Base-by-base conservation (phyloP, 2,113 vertebrate genomes). In the Sinocyclocheilus rhinocerous region DNA sequence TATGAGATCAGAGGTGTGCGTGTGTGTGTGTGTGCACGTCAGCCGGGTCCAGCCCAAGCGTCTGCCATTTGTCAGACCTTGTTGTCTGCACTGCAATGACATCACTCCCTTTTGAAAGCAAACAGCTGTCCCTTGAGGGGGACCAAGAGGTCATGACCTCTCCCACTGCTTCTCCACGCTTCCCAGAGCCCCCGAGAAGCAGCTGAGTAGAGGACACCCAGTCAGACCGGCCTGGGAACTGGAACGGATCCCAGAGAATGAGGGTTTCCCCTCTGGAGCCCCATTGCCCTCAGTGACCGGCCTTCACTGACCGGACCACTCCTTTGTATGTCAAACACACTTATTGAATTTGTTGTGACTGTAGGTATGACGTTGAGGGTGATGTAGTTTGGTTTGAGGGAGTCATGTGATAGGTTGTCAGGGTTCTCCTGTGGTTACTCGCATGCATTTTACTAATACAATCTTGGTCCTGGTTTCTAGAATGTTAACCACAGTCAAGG, bases 181-280 rank as follows among this genome's bases (percentile, higher is more conserved):
- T 94, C 93, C 91, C 92, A 94, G 92, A 92, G 84, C 26, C 69
- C 20, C 67, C 24, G 13, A 18, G 39, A 61, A 72, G 20, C 33
- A 65, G 55, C 57, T 13, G 13, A 76, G 84, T 15, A 63, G 29
- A 72, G 81, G 61, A 79, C 76, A 73, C 77, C 48, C 48, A 36
- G 50, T 73, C 65, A 86, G 87, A 81, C 87, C 15, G 36, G 92
- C 89, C 92, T 95, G 94, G 93, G 94, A 95, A 95, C 91, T 93
- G 91, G 93, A 92, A 87, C 39, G 8, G 2, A 33, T 91, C 93
- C 92, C 93, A 75, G 29, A 84, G 65, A 87, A 20, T 20, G n/a
- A 20, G 81, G 90, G 69, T 86, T 89, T 92, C 55, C 90, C 90
- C 79, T 55, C 20, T 48, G 88, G 88, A 79, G 77, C 88, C 84